Conservation (phyloP, 2,797 vertebrate species). For the Thunnus albacares region DNA sequence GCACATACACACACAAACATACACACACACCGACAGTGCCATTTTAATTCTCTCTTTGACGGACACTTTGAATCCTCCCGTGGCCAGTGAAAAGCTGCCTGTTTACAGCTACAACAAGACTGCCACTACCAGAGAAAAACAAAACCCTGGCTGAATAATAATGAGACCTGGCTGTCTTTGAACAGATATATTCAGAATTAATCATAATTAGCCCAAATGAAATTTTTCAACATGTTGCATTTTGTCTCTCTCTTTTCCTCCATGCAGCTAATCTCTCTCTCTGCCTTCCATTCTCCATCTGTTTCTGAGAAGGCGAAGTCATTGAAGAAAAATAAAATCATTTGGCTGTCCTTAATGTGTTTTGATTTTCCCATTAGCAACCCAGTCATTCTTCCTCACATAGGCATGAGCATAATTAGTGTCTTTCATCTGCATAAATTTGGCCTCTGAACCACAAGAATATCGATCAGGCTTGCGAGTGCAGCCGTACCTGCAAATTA, state of each 20-base stretch:
- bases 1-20: not conserved
- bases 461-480: conserved; percentile 69
- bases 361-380: conserved; percentile 87
- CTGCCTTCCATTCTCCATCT: conserved; percentile 65
- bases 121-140: conserved; percentile 46
- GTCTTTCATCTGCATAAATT: conserved; percentile 83
- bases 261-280: conserved; percentile 35
- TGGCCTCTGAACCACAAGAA: conserved; percentile 73
- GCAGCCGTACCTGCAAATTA: conserved; percentile 50
- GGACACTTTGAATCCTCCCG: conserved; percentile 36
- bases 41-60: conserved; percentile 41
- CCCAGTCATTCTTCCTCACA: conserved; percentile 78
- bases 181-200: conserved; percentile 64
- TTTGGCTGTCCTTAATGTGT: conserved; percentile 82
- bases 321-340: conserved; percentile 79
- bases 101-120: conserved; percentile 51
- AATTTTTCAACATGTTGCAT: conserved; percentile 67
- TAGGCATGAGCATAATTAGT: conserved; percentile 81
- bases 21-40: not conserved
- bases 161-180: conserved; percentile 55
- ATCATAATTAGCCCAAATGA: conserved; percentile 74
- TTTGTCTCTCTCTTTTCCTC: conserved; percentile 20
- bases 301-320: conserved; percentile 71
- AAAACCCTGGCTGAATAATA: conserved; percentile 51
- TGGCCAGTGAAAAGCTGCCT: conserved; percentile 21